Evolutionary conservation across 2,797 vertebrate species (phyloP), one percentile per base, ranked within the genome.

Genomic region (Meda fulgida): DNA sequence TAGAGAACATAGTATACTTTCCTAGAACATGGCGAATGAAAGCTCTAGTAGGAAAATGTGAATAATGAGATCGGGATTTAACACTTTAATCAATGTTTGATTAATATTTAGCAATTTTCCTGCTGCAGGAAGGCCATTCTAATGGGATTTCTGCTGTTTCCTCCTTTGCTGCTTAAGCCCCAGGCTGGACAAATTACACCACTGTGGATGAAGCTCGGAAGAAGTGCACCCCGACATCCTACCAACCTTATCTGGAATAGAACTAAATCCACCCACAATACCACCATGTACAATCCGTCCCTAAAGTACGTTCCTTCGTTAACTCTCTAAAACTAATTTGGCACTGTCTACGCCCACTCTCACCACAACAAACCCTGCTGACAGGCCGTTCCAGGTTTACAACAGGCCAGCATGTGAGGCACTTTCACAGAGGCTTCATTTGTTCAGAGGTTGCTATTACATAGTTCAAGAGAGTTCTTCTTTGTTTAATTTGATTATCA

Each of bases 21-120:
- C 38, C 3, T 29, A 71, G 66, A 72, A 79, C 26, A 29, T 19
- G 31, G 67, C 14, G 26, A 83, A 31, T 9, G 13, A 69, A 63
- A 75, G 40, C 55, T 63, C 26, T 66, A 34, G 71, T 46, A 34
- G 71, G 77, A 34, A 26, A 43, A 48, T 67, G 81, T 81, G 82
- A 84, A 70, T 81, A 84, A 84, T 73, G 70, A 84, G 21, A 65
- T 36, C 36, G 31, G 65, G 48, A 75, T 70, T 84, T 84, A 73
- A 84, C 48, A 69, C 78, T 76, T 75, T 84, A 84, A 87, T 87
- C 82, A 77, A 76, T 81, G 86, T 80, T 75, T 87, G 82, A 87
- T 87, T 87, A 84, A 87, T 84, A 58, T 84, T 80, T 40, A 63
- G 78, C 67, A 9, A 48, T 87, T 77, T 55, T 84, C 51, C 79